These are phyloP conservation scores for Pterocles orientalis DNA, from an alignment of 2,113 vertebrate species.

Conservation along the genomic window DNA sequence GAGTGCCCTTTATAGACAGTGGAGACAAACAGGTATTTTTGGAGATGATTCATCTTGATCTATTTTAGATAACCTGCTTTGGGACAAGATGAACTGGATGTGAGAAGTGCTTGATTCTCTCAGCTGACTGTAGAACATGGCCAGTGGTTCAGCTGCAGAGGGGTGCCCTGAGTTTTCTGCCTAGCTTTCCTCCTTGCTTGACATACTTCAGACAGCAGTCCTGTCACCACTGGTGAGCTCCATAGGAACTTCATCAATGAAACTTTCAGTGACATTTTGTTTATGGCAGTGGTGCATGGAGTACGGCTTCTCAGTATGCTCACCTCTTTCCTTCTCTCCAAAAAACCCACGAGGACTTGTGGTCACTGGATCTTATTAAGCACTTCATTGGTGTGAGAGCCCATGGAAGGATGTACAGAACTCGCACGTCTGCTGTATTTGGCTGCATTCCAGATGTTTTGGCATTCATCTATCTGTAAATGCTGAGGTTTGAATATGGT, in stretches of 20 bases:
- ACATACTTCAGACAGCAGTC: background rate
- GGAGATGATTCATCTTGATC: conserved; percentile 27
- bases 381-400: background rate
- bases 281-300: background rate
- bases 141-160: background rate
- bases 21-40: conserved; percentile 28
- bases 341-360: background rate
- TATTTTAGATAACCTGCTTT: conserved; percentile 22
- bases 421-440: background rate
- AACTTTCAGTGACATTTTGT: background rate
- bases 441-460: background rate
- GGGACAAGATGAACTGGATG: background rate
- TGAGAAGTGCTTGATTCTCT: background rate
- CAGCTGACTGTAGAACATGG: background rate
- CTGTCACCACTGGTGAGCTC: background rate
- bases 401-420: background rate
- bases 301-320: background rate
- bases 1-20: background rate
- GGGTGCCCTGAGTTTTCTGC: background rate
- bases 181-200: background rate
- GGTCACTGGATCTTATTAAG: background rate
- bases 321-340: background rate
- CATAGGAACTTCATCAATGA: background rate
- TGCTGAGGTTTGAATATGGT: conserved; percentile 6
- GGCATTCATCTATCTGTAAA: background rate